phyloP scores from a whole-genome alignment of 2,888 invertebrate species.

The Lasius fuliginosus region DNA sequence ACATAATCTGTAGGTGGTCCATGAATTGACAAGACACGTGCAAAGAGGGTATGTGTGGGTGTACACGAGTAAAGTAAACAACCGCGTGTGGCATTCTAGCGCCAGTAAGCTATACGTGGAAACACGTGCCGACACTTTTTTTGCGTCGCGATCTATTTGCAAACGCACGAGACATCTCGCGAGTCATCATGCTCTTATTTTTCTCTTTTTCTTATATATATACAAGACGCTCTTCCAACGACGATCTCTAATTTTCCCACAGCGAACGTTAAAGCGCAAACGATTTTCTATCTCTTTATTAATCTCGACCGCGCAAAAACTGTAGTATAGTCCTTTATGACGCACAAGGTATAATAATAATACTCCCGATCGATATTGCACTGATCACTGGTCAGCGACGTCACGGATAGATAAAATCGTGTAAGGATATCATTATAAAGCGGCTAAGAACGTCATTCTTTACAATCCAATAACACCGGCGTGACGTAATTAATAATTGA shows the following conservation, averaged over 20 bases:
- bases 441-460: conserved; percentile 20
- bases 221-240: background rate
- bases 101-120: conserved; percentile 22
- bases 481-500: conserved; percentile 21
- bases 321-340: background rate
- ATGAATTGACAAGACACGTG: conserved; percentile 15
- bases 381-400: conserved; percentile 30
- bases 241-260: background rate
- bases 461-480: background rate
- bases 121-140: conserved; percentile 30
- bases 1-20: background rate
- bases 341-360: conserved; percentile 18
- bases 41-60: background rate
- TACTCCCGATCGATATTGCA: conserved; percentile 28
- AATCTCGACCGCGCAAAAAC: background rate
- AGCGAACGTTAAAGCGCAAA: background rate
- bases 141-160: conserved; percentile 2
- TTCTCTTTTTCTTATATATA: background rate
- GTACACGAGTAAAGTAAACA: background rate
- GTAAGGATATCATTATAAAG: conserved; percentile 2
- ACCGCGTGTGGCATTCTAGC: background rate
- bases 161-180: conserved; percentile 2
- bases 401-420: conserved; percentile 3
- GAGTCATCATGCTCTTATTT: background rate
- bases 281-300: background rate